Base-by-base conservation (phyloP, 2,113 vertebrate species). In the Cyphomyrus discorhynchus region DNA sequence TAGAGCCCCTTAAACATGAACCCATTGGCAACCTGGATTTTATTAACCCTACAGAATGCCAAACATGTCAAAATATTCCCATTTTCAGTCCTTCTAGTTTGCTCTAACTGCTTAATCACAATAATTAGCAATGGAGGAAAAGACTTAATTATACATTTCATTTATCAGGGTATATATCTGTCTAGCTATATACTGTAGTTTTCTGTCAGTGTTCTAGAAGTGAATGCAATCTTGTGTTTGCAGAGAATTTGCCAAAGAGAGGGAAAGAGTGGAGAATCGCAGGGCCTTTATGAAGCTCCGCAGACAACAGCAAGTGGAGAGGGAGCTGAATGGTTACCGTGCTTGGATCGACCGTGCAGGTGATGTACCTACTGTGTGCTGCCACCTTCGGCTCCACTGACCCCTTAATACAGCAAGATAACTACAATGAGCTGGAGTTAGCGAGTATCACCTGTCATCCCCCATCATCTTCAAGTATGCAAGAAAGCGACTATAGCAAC, bases 261-360 rank as follows among this genome's bases (percentile, higher is more conserved):
- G 98, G 9, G 98, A 99, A 94, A 91, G 98, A 13, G 98, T 99
- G 95, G 98, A 99, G 96, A 99, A 99, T 95, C 96, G 98, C 24
- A 95, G 98, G 39, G 98, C 98, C 39, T 99, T 99, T 94, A 99
- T 99, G 97, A 99, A 99, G 91, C 96, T 99, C 87, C 96, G 98
- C 80, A 96, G 98, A 3, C 98, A 99, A 94, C 98, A 99, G 94
- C 98, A 99, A 95, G 98, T 98, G 3, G 98, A 99, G 90, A 93
- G 98, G 2, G 98, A 99, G 88, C 95, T 99, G 91, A 99, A 99
- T 0, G 98, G 98, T 39, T 99, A 99, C 94, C 95, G 98, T 0
- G 98, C 98, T 39, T 99, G 98, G 98, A 99, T 99, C 92, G 98
- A 99, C 96, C 97, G 98, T 97, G 98, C 98, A 88, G 98, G 98